A percentile compares a stretch with the other conserved stretches of the same genome.
These are phyloP conservation scores for Emydocephalus ijimae DNA, from an alignment of 2,113 vertebrate genomes.

Conservation along the genomic window DNA sequence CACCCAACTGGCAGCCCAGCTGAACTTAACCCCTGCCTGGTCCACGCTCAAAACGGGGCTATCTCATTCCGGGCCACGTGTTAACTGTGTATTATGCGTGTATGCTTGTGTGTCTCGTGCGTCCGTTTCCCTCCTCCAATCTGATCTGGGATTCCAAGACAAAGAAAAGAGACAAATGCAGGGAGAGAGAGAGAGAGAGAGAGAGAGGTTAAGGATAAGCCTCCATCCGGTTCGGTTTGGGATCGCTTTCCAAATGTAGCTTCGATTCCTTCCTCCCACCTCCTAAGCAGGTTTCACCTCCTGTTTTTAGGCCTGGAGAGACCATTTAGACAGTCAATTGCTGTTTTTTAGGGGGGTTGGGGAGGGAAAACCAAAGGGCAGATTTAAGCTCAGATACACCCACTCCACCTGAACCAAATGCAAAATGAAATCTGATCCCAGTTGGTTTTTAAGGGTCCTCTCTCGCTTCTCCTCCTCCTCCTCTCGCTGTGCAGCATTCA, in stretches of 20 bases:
- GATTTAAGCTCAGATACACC: neutral
- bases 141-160: neutral
- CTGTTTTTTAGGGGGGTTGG: neutral
- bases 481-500: constrained; percentile 33
- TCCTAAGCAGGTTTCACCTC: neutral
- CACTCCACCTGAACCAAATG: neutral
- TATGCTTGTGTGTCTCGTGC: no score
- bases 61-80: neutral
- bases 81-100: neutral
- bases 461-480: neutral
- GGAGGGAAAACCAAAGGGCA: neutral
- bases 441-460: neutral
- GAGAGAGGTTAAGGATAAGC: neutral
- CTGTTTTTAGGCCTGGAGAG: neutral
- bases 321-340: neutral
- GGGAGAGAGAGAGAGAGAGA: constrained; percentile 8
- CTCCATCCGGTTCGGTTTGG: neutral
- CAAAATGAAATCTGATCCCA: neutral
- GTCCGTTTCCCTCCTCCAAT: neutral
- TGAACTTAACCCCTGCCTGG: neutral
- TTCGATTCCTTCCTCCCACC: neutral
- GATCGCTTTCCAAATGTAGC: neutral
- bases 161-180: neutral
- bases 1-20: constrained; percentile 7
- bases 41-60: neutral